Base-by-base conservation (phyloP, 2,113 vertebrate genomes). In the Siphamia tubifer region DNA sequence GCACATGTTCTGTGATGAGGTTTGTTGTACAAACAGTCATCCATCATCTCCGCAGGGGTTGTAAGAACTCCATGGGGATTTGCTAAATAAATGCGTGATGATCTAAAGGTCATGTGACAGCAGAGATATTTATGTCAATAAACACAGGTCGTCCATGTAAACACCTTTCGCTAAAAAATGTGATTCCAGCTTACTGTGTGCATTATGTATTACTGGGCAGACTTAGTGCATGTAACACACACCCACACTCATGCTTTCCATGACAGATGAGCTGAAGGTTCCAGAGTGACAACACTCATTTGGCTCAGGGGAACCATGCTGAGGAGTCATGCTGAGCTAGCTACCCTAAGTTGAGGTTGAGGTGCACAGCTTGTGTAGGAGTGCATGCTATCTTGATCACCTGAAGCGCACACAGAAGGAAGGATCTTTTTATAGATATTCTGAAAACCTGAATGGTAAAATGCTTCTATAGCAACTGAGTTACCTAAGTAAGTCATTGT, bases 51-150 rank as follows among this genome's bases (percentile, higher is more conserved):
- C 9, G 3, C 2, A 12, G 43, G 31, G 35, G 52, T 20, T 27
- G 52, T 4, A 23, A 68, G 13, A 6, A 13, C 55, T 65, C 63
- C 47, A 11, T 27, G 0, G 64, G 69, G 69, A 62, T 36, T 60
- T 32, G 30, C 40, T 62, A 34, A 68, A 79, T 68, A 68, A 86
- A 71, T 63, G 72, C 68, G 23, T 8, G 15, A 71, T 36, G 68
- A 85, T 68, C 57, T 75, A 74, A 86, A 80, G 81, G 83, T 81
- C 68, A 65, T 16, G 48, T 66, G 66, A 75, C 3, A 24, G 72
- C 32, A 43, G 54, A 53, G 73, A 56, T 36, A 57, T 55, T 77
- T 65, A 62, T 61, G 39, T 71, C 64, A 34, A 49, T 53, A 75
- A 58, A 66, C 42, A 62, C 24, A 51, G 39, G 48, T n/a, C 11